phyloP scores from a whole-genome alignment of 2,797 vertebrate genomes.

The Odontamblyopus lacepedii region DNA sequence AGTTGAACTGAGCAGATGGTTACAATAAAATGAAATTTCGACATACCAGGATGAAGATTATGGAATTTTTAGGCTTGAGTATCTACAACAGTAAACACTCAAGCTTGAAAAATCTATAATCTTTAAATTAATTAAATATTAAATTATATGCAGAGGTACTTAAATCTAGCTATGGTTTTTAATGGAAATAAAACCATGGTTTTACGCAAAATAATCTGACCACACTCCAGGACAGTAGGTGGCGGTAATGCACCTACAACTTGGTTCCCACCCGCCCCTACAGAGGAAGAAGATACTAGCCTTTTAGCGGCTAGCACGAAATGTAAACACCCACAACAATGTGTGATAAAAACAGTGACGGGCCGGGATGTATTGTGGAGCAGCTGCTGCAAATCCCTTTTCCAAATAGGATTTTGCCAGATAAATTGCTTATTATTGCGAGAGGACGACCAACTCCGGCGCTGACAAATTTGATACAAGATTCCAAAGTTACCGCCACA shows the following conservation, averaged over 20 bases:
- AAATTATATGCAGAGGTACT: too few species aligned
- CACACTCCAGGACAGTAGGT: neutral
- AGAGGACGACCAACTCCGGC: conserved; percentile 1
- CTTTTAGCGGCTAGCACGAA: neutral
- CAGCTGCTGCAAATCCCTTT: neutral
- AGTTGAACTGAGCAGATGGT: too few species aligned
- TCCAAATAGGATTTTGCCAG: neutral
- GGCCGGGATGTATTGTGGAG: conserved; percentile 2
- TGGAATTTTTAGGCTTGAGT: too few species aligned
- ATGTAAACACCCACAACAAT: neutral
- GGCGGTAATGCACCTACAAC: neutral
- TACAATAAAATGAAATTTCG: too few species aligned
- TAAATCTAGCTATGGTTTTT: too few species aligned
- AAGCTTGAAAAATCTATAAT: too few species aligned
- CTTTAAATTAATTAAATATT: too few species aligned
- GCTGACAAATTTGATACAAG: neutral
- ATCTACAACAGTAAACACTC: too few species aligned
- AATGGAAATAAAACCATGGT: too few species aligned
- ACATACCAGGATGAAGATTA: too few species aligned
- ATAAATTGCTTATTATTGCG: neutral
- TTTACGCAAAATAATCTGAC: neutral
- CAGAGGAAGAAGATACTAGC: neutral
- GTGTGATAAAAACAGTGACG: neutral
- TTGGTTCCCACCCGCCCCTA: neutral
- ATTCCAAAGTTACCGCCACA: neutral